Percentiles rank a stretch among this genome's conserved stretches.
These are phyloP conservation scores for Takifugu bimaculatus DNA, from an alignment of 2,113 vertebrate species.

Conservation along the genomic window DNA sequence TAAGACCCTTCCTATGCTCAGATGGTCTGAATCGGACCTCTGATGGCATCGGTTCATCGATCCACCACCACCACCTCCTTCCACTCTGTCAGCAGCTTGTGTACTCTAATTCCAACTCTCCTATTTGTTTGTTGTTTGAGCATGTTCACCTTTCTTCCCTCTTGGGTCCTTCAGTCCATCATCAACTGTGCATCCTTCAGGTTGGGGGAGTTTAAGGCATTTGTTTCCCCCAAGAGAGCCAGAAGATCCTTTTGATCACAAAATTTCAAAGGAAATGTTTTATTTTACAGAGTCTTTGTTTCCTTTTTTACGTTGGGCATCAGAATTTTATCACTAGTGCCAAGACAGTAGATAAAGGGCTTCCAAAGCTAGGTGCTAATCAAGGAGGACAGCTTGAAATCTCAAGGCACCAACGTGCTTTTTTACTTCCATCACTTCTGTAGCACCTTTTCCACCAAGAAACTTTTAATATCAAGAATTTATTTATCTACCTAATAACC, in stretches of 20 bases:
- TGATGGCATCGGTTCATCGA: conserved; percentile 39
- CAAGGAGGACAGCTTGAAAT: conserved; percentile 35
- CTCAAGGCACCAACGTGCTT: conserved; percentile 25
- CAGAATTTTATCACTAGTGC: conserved; percentile 29
- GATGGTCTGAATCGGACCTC: conserved; percentile 29
- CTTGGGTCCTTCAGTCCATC: conserved; percentile 36
- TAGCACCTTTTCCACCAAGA: too few relatives aligned
- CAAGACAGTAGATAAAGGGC: conserved; percentile 27
- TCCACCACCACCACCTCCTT: conserved; percentile 36
- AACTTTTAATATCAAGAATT: too few relatives aligned
- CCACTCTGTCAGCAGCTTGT: conserved; percentile 52
- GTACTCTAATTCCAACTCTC: conserved; percentile 43
- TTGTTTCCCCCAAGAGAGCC: conserved; percentile 38
- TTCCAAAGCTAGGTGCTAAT: conserved; percentile 39
- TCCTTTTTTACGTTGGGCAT: conserved; percentile 16
- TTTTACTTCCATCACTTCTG: conserved; percentile 11
- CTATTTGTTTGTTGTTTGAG: conserved; percentile 15
- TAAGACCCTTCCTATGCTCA: too few relatives aligned
- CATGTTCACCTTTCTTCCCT: conserved; percentile 33
- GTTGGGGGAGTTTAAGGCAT: conserved; percentile 36
- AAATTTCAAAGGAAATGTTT: conserved; percentile 64
- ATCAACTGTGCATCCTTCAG: conserved; percentile 21
- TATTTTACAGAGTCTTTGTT: conserved; percentile 33
- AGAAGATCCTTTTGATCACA: conserved; percentile 60
- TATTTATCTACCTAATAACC: conserved; percentile 16